Evolutionary conservation across 1,140 invertebrate species (phyloP), one percentile per base, ranked within the genome.

Genomic region (Hetaerina americana): DNA sequence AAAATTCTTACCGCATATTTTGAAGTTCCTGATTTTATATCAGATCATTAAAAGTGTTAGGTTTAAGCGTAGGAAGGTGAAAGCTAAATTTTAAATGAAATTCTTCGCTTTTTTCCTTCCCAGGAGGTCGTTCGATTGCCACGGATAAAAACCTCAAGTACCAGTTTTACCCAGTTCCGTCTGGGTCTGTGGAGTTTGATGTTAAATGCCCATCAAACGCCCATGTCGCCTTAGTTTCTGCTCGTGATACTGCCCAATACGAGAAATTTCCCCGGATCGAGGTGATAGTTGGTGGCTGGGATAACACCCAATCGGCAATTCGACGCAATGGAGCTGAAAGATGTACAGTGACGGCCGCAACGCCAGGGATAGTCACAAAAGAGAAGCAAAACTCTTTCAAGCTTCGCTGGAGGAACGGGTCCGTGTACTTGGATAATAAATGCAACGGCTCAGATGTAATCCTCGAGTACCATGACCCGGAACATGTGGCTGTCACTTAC

Each of bases 241-340:
- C 84, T 72, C 78, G 88, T 66, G 83, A 85, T 22, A 77, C 77
- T 24, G 67, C 25, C 12, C 67, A 26, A 25, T 26, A 26, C 24
- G 67, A 25, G 1, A 81, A 75, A 15, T 81, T 81, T 25, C 79
- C 77, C 49, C 85, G 85, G 76, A 81, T 82, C 25, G 86, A 87
- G 79, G 80, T 87, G 71, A 83, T 88, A 74, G 79, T 88, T 57
- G 87, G 86, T 6, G 86, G 85, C 57, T 88, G 87, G 87, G 83
- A 86, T 73, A 87, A 87, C 74, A 81, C 78, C 67, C 83, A 85
- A 72, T 87, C 85, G 5, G 86, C 84, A 72, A 87, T 87, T 77
- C 84, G 86, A 77, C 78, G 86, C 75, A 84, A 85, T 80, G 82
- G 82, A 73, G 81, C 85, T 78, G 85, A 86, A 76, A 86, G 86